Percentiles rank a stretch among this genome's conserved stretches.
Conservation (phyloP, 2,888 invertebrate species). For the Drosophila maculinotata region DNA sequence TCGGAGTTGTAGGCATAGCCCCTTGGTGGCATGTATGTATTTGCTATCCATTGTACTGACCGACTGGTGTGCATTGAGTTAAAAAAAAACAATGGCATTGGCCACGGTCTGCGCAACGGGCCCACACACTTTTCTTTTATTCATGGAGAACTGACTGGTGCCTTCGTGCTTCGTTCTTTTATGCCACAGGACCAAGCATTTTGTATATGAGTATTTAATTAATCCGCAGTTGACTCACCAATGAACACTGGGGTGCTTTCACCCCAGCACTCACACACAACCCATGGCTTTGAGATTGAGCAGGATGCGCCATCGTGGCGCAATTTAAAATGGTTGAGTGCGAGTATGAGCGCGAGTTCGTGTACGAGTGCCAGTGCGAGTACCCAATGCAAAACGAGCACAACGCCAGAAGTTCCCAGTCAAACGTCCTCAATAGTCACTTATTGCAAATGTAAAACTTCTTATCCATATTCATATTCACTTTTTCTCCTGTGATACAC, state of each 20-base stretch:
- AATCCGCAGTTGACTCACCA: constrained; percentile 77
- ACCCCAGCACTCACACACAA: constrained; percentile 7
- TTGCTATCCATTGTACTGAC: constrained; percentile 55
- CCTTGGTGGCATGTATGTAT: background rate
- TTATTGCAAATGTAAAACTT: no score
- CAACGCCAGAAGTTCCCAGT: constrained; percentile 6
- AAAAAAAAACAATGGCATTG: constrained; percentile 68
- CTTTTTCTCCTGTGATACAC: no score
- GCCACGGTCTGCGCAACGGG: constrained; percentile 38
- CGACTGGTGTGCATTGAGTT: constrained; percentile 63
- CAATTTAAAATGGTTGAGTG: constrained; percentile 41
- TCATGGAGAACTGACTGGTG: constrained; percentile 33
- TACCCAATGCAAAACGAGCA: constrained; percentile 35
- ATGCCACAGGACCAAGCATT: constrained; percentile 61
- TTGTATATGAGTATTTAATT: constrained; percentile 77
- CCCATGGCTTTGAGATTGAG: constrained; percentile 25
- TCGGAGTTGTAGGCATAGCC: background rate
- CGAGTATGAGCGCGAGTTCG: constrained; percentile 16
- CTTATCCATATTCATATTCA: no score
- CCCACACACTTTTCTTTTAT: constrained; percentile 44
- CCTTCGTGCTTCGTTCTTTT: constrained; percentile 47
- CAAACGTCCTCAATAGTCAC: no score
- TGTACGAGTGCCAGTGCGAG: constrained; percentile 12
- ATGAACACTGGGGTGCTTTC: constrained; percentile 60
- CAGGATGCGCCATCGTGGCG: constrained; percentile 38